Evolutionary conservation across 92 coral and sea anemone genomes (phyloP).

Genomic region (Plumapathes pennacea): DNA sequence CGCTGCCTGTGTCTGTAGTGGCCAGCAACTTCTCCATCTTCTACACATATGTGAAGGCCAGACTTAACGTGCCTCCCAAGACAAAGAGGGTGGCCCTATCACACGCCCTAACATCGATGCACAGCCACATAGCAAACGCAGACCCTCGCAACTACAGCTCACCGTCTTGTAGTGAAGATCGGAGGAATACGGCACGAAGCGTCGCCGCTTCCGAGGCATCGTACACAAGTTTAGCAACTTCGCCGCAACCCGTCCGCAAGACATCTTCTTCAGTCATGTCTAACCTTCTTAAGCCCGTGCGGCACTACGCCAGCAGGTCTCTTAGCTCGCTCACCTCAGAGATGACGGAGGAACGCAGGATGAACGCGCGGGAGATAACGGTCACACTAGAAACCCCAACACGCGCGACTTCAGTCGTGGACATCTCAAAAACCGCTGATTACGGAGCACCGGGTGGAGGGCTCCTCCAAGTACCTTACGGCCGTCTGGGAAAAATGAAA

Average conservation of each 20-base stretch:
- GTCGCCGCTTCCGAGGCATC: conserved; percentile 61
- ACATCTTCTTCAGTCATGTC: conserved; percentile 54
- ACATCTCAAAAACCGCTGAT: conserved; percentile 28
- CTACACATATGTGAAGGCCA: conserved; percentile 97
- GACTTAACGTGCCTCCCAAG: conserved; percentile 94
- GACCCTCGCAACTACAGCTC: conserved; percentile 54
- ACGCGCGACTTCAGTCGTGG: conserved; percentile 54
- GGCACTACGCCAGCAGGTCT: conserved; percentile 41
- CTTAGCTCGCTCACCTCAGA: conserved; percentile 61
- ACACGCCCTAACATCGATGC: conserved; percentile 90
- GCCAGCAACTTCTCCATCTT: conserved; percentile 92
- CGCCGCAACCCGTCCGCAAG: conserved; percentile 11
- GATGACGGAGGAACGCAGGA: conserved; percentile 14
- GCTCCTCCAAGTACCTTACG: no score
- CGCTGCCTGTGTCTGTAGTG: conserved; percentile 95
- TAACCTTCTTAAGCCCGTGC: conserved; percentile 27
- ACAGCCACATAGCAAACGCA: conserved; percentile 46
- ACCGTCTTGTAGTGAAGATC: conserved; percentile 71
- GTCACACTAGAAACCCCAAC: conserved; percentile 55
- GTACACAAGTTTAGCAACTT: conserved; percentile 36
- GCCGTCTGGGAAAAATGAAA: not conserved
- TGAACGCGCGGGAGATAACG: conserved; percentile 34
- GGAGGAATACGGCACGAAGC: conserved; percentile 65
- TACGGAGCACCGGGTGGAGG: not conserved
- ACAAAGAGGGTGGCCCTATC: conserved; percentile 83